Evolutionary conservation across 2,113 vertebrate genomes (phyloP), one percentile per base, ranked within the genome.

Genomic region (Leptosomus discolor): DNA sequence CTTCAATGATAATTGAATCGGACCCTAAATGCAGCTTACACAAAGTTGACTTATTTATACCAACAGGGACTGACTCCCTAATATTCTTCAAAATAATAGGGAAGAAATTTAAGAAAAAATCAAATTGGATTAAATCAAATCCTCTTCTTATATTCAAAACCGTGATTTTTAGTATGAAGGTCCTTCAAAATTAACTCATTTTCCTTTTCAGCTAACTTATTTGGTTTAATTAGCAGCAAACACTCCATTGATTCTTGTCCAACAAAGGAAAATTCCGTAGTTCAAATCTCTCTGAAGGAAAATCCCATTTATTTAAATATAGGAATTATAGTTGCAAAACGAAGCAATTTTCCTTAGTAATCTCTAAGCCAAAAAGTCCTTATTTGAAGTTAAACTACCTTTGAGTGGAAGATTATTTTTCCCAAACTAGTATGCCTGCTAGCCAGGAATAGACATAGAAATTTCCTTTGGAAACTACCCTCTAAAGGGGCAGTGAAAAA

Each of bases 251-350:
- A 85, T 73, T 96, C 70, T 73, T 93, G 50, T 81, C 96, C 85
- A 95, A 90, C 81, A 93, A 95, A 97, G 92, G 85, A 97, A 96
- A 96, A 95, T 97, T 97, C 95, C 92, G 13, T 83, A 90, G 78
- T 82, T 96, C 84, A 81, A 56, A 88, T 57, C 67, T 90, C 70
- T 96, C 70, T 71, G 61, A 96, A 92, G 95, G 94, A 97, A 98
- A 97, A 97, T 94, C 91, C 92, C 63, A 53, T 91, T 96, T 92
- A 85, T 91, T 95, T 94, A 92, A 94, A 87, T 74, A 82, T 63
- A 92, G 91, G 92, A 96, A 95, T 95, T 88, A 84, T 4, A 30
- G 76, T 84, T 90, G 82, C 95, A 95, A 97, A 97, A 84, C 0
- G n/a, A 91, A 84, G 39, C 26, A 51, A 69, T 91, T 97, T 97